A percentile compares a stretch with the other conserved stretches of the same genome.
Evolutionary conservation across 1,140 invertebrate genomes (phyloP).

Genomic region (Camponotus pennsylvanicus): DNA sequence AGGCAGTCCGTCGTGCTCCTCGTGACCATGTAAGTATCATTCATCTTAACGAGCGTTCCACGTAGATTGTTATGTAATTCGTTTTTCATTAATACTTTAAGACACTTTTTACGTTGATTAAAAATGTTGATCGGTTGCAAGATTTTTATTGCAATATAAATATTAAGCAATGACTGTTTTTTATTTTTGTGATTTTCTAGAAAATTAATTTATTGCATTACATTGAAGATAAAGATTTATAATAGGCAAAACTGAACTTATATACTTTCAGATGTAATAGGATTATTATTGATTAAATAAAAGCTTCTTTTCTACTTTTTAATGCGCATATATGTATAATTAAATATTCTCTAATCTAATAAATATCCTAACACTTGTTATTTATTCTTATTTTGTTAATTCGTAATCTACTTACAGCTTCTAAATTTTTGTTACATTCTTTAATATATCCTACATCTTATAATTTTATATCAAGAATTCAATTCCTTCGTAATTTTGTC

Average conservation of each 20-base stretch:
- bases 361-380: neutral
- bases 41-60: neutral
- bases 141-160: too few relatives aligned
- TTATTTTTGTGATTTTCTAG: constrained; percentile 34
- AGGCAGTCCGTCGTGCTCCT: constrained; percentile 92
- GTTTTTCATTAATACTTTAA: constrained; percentile 46
- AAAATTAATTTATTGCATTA: neutral
- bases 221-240: neutral
- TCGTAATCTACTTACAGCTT: neutral
- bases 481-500: neutral
- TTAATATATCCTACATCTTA: neutral
- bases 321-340: neutral
- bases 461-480: neutral
- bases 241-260: neutral
- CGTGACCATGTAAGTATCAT: constrained; percentile 91
- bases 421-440: neutral
- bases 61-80: neutral
- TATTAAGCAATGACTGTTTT: too few relatives aligned
- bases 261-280: neutral
- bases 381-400: neutral
- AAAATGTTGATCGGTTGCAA: too few relatives aligned
- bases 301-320: neutral
- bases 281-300: neutral
- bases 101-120: neutral
- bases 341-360: neutral